Conservation (phyloP, 2,888 invertebrate species). For the Alloscopus bannaensis region DNA sequence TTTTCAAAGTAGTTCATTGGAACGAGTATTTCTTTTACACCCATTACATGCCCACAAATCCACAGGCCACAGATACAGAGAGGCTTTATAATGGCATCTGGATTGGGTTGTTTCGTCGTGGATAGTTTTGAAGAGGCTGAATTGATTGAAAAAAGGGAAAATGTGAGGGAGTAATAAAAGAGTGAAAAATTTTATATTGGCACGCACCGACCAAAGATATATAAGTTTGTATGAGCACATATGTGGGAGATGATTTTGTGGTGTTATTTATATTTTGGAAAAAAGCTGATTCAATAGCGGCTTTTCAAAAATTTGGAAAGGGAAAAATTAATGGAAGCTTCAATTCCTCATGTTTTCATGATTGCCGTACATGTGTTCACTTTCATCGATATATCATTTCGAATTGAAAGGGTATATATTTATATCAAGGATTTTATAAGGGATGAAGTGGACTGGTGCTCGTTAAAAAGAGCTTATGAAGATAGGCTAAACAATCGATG, state of each 20-base stretch:
- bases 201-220: conserved; percentile 30
- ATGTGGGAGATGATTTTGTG: neutral
- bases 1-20: conserved; percentile 47
- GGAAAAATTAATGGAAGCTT: conserved; percentile 46
- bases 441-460: conserved; percentile 1
- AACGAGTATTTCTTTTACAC: conserved; percentile 14
- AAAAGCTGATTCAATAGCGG: conserved; percentile 31
- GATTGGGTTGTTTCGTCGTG: conserved; percentile 37
- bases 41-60: neutral
- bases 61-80: neutral
- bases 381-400: conserved; percentile 21
- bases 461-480: conserved; percentile 19
- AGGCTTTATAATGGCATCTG: conserved; percentile 35
- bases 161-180: conserved; percentile 58
- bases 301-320: conserved; percentile 57
- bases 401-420: too few species aligned
- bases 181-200: conserved; percentile 38
- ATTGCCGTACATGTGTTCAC: conserved; percentile 45
- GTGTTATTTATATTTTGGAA: conserved; percentile 7
- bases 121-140: conserved; percentile 31
- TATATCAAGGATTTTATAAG: too few species aligned
- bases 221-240: conserved; percentile 22
- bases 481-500: neutral
- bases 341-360: conserved; percentile 44
- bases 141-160: conserved; percentile 48